Percentiles rank a stretch among this genome's conserved stretches.
These are phyloP conservation scores for Lagopus muta DNA, from an alignment of 2,113 vertebrate genomes.

Conservation along the genomic window DNA sequence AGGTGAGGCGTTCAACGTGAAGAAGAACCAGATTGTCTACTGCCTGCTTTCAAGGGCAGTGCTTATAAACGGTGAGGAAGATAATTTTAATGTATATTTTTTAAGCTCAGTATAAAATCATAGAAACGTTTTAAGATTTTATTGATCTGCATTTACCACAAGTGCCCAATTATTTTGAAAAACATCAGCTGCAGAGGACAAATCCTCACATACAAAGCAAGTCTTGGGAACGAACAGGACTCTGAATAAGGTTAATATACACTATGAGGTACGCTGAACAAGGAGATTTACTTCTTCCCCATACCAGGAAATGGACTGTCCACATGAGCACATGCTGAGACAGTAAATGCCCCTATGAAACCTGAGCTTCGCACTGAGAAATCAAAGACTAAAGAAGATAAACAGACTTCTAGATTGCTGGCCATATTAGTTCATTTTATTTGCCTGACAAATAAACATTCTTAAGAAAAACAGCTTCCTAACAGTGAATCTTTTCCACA, in stretches of 20 bases:
- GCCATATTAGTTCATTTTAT: neutral
- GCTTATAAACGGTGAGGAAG: constrained; percentile 1
- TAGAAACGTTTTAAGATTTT: neutral
- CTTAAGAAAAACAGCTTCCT: neutral
- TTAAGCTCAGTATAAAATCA: neutral
- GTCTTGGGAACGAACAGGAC: neutral
- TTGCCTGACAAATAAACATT: neutral
- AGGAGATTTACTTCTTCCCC: neutral
- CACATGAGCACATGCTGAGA: neutral
- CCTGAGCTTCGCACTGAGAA: neutral
- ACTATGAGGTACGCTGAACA: too few species aligned
- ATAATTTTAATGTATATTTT: neutral
- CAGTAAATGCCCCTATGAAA: neutral
- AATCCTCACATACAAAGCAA: neutral
- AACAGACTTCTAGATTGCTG: neutral
- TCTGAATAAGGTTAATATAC: neutral
- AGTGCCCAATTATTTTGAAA: neutral
- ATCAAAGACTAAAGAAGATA: neutral
- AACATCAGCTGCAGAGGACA: neutral
- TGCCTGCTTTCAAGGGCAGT: constrained; percentile 68
- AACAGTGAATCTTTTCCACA: neutral
- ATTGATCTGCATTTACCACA: neutral
- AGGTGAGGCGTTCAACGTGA: constrained; percentile 70
- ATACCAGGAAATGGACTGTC: neutral
- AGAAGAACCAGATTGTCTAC: constrained; percentile 74